Evolutionary conservation across 30 jellyfish, hydroid and myxozoan genomes (phyloP), one percentile per base, ranked within the genome.

Genomic region (Cassiopea xamachana): DNA sequence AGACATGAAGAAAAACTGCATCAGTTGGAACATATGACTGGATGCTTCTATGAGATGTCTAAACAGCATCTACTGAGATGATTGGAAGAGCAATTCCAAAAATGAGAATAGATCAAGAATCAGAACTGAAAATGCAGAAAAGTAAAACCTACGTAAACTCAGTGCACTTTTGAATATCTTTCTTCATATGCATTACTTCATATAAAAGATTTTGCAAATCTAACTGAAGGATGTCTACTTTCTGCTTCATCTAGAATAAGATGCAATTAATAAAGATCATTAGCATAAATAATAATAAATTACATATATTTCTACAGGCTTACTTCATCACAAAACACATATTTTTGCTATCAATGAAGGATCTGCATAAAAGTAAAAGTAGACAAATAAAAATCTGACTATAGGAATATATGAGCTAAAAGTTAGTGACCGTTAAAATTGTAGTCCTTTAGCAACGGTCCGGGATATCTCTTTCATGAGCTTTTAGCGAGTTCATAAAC

Each of bases 141-240:
- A 27, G 39, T 6, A 7, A 59, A 39, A 60, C 97, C 86, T 72
- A 94, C 98, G 97, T 89, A 68, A 94, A 94, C 46, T 90, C 96
- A 19, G 93, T 89, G 81, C 98, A 94, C n/a, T 94, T 87, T 78
- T 84, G 89, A 17, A 94, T 94, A 46, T 94, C 98, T 74, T 90
- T 90, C 88, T 90, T 90, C 91, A 94, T 80, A 79, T 94, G 98
- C 94, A 90, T 88, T 19, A 94, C 94, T 90, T 94, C 98, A 75
- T 94, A 94, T 18, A 94, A 77, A 61, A 94, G 83, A 86, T 94
- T 94, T 73, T 94, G 98, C 73, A 94, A 68, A 71, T 94, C 98
- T 27, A 94, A 88, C 68, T 94, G 98, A 2, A 90, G 90, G 16
- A 71, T 86, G 81, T 94, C 98, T 46, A 90, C 98, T 48, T 94